Percentiles rank a stretch among this genome's conserved stretches.
phyloP scores from a whole-genome alignment of 2,113 vertebrate genomes.

The Platysternon megacephalum region DNA sequence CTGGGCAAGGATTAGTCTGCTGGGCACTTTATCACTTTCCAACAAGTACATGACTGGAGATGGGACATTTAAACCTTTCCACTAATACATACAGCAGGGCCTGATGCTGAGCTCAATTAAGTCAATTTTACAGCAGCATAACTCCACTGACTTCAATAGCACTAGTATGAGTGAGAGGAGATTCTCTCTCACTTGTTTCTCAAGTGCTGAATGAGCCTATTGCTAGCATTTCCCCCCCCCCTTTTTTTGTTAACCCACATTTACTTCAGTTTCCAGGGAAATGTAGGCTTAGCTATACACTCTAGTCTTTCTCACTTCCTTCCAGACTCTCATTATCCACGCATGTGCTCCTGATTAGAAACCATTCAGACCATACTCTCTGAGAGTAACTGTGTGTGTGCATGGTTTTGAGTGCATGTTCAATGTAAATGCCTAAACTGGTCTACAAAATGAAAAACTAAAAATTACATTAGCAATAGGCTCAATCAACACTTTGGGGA shows the following conservation, averaged over 20 bases:
- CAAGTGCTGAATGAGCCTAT: not conserved
- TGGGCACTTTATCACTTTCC: not conserved
- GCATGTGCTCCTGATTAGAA: not conserved
- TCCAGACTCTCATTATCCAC: not conserved
- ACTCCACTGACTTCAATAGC: not conserved
- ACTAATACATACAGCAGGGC: not conserved
- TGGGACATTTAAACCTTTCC: accelerated
- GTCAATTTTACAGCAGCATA: not conserved
- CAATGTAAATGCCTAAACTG: not conserved
- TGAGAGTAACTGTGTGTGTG: not conserved
- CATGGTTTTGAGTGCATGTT: not conserved
- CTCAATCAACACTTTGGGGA: not conserved
- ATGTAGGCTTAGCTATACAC: not conserved
- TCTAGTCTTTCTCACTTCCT: constrained; percentile 1
- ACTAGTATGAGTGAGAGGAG: constrained; percentile 10
- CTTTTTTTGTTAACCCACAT: not conserved
- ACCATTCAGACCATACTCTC: not conserved
- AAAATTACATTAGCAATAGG: not conserved
- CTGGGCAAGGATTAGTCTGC: constrained; percentile 4
- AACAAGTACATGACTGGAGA: accelerated
- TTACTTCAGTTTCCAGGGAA: constrained; percentile 10
- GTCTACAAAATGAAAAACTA: not conserved
- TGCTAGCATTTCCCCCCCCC: not conserved
- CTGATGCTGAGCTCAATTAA: not conserved
- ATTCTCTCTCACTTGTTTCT: not conserved